Conservation (phyloP, 2,113 vertebrate species). For the Craseonycteris thonglongyai region DNA sequence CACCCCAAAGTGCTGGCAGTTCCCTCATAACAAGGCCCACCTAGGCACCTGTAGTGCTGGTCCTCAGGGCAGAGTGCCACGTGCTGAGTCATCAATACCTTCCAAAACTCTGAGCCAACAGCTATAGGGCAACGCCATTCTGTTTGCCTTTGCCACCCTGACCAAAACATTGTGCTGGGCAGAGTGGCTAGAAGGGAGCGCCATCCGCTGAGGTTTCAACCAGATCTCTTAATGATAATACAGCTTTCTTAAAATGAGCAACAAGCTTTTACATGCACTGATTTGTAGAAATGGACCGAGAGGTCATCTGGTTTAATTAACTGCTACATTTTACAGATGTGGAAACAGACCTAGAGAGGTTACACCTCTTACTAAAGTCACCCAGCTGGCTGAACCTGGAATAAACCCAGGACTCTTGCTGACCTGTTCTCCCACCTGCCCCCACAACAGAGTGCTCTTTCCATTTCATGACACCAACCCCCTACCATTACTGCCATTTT, state of each 20-base stretch:
- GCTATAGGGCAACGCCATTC: background rate
- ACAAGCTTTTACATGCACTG: background rate
- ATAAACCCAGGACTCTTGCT: background rate
- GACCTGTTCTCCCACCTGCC: background rate
- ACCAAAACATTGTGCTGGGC: background rate
- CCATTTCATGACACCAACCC: background rate
- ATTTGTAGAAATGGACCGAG: conserved; percentile 6
- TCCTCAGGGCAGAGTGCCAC: background rate
- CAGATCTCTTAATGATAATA: background rate
- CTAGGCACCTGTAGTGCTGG: conserved; percentile 16
- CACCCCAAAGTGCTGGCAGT: conserved; percentile 26
- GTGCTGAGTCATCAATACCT: conserved; percentile 47
- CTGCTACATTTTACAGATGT: background rate
- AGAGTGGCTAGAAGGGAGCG: background rate
- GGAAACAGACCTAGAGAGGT: conserved; percentile 1
- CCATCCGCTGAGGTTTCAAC: background rate
- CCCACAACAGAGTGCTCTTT: background rate
- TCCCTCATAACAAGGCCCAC: conserved; percentile 31
- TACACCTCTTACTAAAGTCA: background rate
- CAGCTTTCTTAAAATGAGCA: conserved; percentile 21
- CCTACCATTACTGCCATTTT: background rate
- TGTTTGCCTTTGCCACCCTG: background rate
- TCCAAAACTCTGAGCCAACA: conserved; percentile 32
- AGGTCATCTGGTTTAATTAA: conserved; percentile 32
- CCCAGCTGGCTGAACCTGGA: conserved; percentile 4